phyloP scores from a whole-genome alignment of 1,140 invertebrate genomes.

The Drosophila miranda region DNA sequence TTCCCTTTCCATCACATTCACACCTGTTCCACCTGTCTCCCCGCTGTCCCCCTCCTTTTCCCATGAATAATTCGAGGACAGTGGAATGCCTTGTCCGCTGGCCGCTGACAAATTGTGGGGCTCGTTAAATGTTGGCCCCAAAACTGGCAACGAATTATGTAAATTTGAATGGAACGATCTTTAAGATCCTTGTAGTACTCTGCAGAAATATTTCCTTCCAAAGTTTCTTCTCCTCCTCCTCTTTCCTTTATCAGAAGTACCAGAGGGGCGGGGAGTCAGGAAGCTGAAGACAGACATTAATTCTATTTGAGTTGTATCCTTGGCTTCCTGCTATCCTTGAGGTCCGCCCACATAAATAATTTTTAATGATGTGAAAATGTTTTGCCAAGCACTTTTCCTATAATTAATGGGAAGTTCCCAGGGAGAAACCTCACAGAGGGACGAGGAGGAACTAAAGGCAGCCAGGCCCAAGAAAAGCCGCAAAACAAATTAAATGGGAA shows the following conservation, averaged over 20 bases:
- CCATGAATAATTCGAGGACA: conserved; percentile 48
- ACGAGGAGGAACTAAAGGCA: neutral
- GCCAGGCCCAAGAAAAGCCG: conserved; percentile 14
- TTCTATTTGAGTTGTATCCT: conserved; percentile 47
- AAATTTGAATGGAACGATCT: conserved; percentile 32
- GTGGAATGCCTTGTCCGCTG: conserved; percentile 7
- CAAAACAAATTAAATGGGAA: conserved; percentile 40
- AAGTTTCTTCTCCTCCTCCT: conserved; percentile 11
- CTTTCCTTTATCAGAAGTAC: neutral
- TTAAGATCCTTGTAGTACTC: conserved; percentile 6
- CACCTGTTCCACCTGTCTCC: conserved; percentile 5
- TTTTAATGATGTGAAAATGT: conserved; percentile 64
- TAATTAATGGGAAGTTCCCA: conserved; percentile 49
- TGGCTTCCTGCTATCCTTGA: conserved; percentile 39
- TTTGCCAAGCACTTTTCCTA: conserved; percentile 39
- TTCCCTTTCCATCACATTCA: conserved; percentile 12
- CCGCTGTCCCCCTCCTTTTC: conserved; percentile 6
- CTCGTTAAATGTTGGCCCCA: conserved; percentile 54
- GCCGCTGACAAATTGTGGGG: conserved; percentile 54
- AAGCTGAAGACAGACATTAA: conserved; percentile 34
- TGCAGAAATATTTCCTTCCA: neutral
- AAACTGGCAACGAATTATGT: conserved; percentile 47
- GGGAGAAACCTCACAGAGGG: neutral
- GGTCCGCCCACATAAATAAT: conserved; percentile 56
- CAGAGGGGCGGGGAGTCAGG: too few relatives aligned